Evolutionary conservation across 1,140 invertebrate genomes (phyloP).

Genomic region (Bursaphelenchus mucronatus): DNA sequence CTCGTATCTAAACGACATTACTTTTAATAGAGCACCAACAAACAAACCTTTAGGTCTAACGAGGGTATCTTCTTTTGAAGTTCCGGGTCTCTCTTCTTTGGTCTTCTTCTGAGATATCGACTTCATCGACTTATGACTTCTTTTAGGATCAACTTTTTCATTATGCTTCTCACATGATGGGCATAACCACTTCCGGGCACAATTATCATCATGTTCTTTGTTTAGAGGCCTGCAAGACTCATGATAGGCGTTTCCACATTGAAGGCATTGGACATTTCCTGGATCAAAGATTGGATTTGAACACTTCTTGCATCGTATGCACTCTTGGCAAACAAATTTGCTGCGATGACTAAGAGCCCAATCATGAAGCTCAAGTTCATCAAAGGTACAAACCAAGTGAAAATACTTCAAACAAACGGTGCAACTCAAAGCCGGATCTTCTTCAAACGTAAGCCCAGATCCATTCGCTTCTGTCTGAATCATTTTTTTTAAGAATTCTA

Average conservation of each 20-base stretch:
- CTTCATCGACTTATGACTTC: no score
- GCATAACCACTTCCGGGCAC: no score
- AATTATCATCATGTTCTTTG: no score
- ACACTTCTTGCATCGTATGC: constrained; percentile 13
- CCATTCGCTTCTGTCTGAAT: not conserved
- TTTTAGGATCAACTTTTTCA: no score
- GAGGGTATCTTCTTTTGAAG: no score
- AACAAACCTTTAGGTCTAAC: no score
- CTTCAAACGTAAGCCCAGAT: not conserved
- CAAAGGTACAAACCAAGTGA: constrained; percentile 7
- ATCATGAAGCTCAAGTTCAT: constrained; percentile 14
- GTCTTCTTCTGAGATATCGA: no score
- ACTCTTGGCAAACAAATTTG: constrained; percentile 13
- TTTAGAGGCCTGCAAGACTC: constrained; percentile 7
- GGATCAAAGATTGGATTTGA: constrained; percentile 12
- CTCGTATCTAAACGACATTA: no score
- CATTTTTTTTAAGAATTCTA: no score
- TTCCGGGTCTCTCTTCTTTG: no score
- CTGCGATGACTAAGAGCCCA: constrained; percentile 2
- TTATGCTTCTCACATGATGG: no score
- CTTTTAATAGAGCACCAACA: no score
- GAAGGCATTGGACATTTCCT: constrained; percentile 19
- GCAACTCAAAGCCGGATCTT: constrained; percentile 4
- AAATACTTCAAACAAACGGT: constrained; percentile 10
- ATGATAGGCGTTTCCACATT: constrained; percentile 15